Evolutionary conservation across 1,140 invertebrate genomes (phyloP).

Genomic region (Panulirus ornatus): DNA sequence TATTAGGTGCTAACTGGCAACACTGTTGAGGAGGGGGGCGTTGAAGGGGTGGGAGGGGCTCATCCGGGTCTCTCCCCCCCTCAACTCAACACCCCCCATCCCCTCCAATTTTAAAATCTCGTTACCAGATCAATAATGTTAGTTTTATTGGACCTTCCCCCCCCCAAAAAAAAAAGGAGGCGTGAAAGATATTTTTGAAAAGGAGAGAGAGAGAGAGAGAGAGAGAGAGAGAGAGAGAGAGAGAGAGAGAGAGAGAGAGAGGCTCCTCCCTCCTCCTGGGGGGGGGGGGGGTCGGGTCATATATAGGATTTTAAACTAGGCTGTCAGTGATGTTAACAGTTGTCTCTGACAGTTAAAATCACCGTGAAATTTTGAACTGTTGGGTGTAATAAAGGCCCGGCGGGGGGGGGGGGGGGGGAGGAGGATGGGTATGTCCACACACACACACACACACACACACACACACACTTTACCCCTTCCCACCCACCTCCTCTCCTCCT

Average conservation of each 20-base stretch:
- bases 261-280: no score
- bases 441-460: neutral
- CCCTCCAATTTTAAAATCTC: slow-evolving; percentile 55
- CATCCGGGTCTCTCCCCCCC: neutral
- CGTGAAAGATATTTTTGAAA: slow-evolving; percentile 43
- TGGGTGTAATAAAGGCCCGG: slow-evolving; percentile 12
- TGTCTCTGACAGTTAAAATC: slow-evolving; percentile 53
- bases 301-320: slow-evolving; percentile 46
- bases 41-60: no score
- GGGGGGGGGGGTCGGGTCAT: neutral
- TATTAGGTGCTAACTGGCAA: no score
- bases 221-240: neutral
- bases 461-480: neutral
- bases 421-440: no score
- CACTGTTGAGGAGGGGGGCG: no score
- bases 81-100: neutral
- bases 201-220: neutral
- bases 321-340: slow-evolving; percentile 57
- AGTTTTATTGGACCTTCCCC: slow-evolving; percentile 60
- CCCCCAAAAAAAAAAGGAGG: slow-evolving; percentile 14
- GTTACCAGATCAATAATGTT: slow-evolving; percentile 67
- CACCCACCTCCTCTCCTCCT: neutral
- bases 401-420: neutral
- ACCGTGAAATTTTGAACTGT: slow-evolving; percentile 62
- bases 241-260: slow-evolving; percentile 12